phyloP scores from a whole-genome alignment of 2,113 vertebrate genomes.

The Percopsis transmontana region DNA sequence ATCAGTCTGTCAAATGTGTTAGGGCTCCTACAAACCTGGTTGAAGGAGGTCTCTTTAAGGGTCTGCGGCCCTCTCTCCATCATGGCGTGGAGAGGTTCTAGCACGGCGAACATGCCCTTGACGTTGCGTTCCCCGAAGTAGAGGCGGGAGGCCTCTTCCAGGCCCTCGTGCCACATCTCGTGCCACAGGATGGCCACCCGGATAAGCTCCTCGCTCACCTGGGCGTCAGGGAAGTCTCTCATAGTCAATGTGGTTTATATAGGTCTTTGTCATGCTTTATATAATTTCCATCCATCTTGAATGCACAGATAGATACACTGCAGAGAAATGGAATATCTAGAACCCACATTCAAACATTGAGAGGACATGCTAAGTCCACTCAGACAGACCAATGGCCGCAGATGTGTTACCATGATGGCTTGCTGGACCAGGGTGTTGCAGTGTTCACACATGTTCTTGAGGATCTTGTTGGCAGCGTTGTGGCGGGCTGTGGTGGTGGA shows the following conservation, averaged over 20 bases:
- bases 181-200: conserved; percentile 98
- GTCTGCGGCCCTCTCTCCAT: conserved; percentile 99
- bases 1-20: background rate
- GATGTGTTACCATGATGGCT: conserved; percentile 90
- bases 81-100: conserved; percentile 97
- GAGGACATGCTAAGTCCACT: background rate
- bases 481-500: conserved; percentile 97
- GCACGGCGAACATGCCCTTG: conserved; percentile 98
- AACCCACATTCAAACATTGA: background rate
- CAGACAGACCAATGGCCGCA: background rate
- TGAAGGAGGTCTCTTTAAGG: conserved; percentile 97
- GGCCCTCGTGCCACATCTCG: conserved; percentile 98
- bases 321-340: background rate
- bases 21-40: conserved; percentile 82
- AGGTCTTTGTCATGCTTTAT: too few relatives aligned
- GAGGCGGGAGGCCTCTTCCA: conserved; percentile 95
- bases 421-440: conserved; percentile 97
- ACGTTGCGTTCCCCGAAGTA: conserved; percentile 98
- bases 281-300: background rate
- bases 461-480: conserved; percentile 96
- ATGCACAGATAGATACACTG: background rate
- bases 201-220: conserved; percentile 99
- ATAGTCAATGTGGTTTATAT: too few relatives aligned
- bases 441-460: conserved; percentile 99
- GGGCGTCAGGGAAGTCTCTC: conserved; percentile 7